Evolutionary conservation across 2,797 vertebrate species (phyloP).

Genomic region (Catamblyrhynchus diadema): DNA sequence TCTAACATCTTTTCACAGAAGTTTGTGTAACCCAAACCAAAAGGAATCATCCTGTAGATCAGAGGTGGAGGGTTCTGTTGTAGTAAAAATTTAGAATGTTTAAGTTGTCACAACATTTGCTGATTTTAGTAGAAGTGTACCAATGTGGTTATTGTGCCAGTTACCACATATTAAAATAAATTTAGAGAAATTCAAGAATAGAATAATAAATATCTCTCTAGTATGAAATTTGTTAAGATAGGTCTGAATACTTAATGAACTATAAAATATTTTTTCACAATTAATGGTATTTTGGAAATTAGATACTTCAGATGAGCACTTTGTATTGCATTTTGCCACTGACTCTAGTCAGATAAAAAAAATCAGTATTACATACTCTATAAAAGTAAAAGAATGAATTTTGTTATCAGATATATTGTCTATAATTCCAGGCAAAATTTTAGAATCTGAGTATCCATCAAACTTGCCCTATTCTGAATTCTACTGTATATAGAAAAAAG

Average conservation of each 20-base stretch:
- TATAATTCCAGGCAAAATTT: not conserved
- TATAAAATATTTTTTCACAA: not conserved
- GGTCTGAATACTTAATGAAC: not conserved
- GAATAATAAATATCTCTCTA: not conserved
- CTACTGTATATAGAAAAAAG: not conserved
- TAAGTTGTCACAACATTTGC: not conserved
- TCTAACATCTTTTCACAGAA: not conserved
- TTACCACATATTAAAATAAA: not conserved
- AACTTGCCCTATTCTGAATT: not conserved
- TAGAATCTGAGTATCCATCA: not conserved
- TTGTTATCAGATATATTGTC: not conserved
- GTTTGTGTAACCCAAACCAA: not conserved
- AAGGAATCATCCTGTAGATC: not conserved
- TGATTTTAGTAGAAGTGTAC: not conserved
- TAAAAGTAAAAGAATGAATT: not conserved
- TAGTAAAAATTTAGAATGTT: not conserved
- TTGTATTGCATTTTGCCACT: not conserved
- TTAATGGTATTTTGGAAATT: not conserved
- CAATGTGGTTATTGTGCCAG: not conserved
- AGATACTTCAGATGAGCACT: accelerated
- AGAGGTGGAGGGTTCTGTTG: not conserved
- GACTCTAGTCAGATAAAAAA: not conserved
- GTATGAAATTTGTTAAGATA: not conserved
- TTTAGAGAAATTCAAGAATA: not conserved
- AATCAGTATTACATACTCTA: not conserved